phyloP scores from a whole-genome alignment of 2,888 invertebrate genomes.

The Pardosa pseudoannulata region DNA sequence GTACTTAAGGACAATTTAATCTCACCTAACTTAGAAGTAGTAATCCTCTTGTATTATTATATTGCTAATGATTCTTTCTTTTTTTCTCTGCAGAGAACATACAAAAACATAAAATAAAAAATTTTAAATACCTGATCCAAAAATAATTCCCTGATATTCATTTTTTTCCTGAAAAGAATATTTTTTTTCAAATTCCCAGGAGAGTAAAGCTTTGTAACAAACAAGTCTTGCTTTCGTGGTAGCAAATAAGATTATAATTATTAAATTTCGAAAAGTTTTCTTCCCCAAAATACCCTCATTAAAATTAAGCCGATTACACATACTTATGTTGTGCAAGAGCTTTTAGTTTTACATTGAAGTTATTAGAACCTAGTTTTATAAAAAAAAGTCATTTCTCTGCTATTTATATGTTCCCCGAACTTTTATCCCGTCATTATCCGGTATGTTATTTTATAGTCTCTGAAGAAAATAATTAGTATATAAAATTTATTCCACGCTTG shows the following conservation, averaged over 20 bases:
- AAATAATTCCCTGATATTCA: not conserved
- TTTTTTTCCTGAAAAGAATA: not conserved
- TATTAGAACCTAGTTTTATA: not conserved
- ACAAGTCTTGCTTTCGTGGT: not conserved
- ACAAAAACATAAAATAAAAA: not conserved
- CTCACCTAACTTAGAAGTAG: no score
- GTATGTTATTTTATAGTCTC: no score
- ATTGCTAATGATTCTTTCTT: no score
- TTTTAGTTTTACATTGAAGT: not conserved
- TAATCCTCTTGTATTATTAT: no score
- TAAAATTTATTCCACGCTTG: no score
- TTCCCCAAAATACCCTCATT: not conserved
- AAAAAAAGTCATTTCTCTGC: no score
- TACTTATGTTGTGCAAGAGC: not conserved
- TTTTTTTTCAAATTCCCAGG: not conserved
- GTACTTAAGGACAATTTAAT: no score
- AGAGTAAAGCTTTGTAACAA: not conserved
- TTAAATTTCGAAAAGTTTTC: not conserved
- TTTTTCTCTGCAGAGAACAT: no score
- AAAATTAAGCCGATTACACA: not conserved
- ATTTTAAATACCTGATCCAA: not conserved
- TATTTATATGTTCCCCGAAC: no score
- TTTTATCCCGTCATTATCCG: no score
- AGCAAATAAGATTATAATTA: constrained; percentile 1
- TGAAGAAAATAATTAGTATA: no score